Evolutionary conservation across 2,113 vertebrate species (phyloP).

Genomic region (Hydrolagus affinis): DNA sequence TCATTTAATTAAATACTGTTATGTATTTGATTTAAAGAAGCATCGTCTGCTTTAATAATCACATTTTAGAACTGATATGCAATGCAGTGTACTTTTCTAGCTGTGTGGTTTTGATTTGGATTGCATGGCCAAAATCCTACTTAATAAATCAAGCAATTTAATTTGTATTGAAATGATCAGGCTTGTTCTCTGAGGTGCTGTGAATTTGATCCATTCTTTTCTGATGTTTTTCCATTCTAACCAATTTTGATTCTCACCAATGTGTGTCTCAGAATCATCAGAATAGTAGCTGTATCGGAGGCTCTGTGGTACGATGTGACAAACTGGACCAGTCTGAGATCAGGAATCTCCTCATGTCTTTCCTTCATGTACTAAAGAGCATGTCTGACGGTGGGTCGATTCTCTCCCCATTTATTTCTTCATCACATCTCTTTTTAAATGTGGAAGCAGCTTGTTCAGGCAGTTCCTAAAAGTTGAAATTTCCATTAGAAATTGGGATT

Average conservation of each 20-base stretch:
- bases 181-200: no score
- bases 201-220: not conserved
- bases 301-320: constrained; percentile 77
- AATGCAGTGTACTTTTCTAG: no score
- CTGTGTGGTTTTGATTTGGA: no score
- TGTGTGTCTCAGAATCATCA: constrained; percentile 62
- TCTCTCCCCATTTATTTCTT: not conserved
- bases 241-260: not conserved
- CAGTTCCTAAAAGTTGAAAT: no score
- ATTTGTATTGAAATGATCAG: not conserved
- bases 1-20: no score
- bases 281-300: constrained; percentile 60
- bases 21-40: no score
- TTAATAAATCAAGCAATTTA: not conserved
- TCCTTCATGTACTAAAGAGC: constrained; percentile 90
- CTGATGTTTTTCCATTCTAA: not conserved
- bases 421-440: not conserved
- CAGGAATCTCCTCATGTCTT: constrained; percentile 92
- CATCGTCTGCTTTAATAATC: no score
- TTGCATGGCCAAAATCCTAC: no score
- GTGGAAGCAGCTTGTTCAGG: no score
- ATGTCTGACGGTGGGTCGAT: constrained; percentile 88
- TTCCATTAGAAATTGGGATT: no score
- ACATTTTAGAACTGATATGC: no score
- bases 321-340: constrained; percentile 94